Evolutionary conservation across 2,113 vertebrate species (phyloP), one percentile per base, ranked within the genome.

Genomic region (Mola mola): DNA sequence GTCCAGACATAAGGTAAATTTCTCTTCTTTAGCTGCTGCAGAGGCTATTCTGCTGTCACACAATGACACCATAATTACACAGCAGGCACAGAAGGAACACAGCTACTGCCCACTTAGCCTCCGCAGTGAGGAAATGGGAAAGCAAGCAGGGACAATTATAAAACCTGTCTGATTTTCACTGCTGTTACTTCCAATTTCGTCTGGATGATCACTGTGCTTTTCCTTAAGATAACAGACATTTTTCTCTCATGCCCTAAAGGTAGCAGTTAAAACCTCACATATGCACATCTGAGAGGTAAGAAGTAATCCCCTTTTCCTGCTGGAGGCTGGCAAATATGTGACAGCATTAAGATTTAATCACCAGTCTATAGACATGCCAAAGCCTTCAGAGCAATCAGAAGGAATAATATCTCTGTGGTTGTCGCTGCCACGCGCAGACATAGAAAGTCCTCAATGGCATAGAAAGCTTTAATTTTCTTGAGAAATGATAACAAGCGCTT

Each of bases 21-120:
- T 66, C 15, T 64, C 61, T 84, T 72, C 77, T 62, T 71, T 55
- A 58, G 66, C 49, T 40, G 58, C 57, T 43, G 71, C 49, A 7
- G 31, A 25, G 66, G 67, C 61, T 63, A 43, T 84, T 78, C 74
- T 59, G 34, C 83, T 79, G 75, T 81, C 85, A 74, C 76, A 81
- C 74, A 76, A 66, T 76, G 84, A 87, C 75, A 81, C 69, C 46
- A 33, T 89, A 86, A 89, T 90, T 84, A 88, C 66, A 79, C 62
- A 67, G 60, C 58, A 21, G 71, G 16, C 55, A 78, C 47, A 36
- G 62, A 49, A 83, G 51, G 58, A 83, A 72, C 72, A 75, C 71
- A 28, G 66, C 46, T 67, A 47, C 79, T 72, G 65, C 65, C 75
- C 78, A 78, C 81, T 82, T 66, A 72, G 57, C 55, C 58, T 38